Evolutionary conservation across 2,797 vertebrate species (phyloP).

Genomic region (Myioborus miniatus): DNA sequence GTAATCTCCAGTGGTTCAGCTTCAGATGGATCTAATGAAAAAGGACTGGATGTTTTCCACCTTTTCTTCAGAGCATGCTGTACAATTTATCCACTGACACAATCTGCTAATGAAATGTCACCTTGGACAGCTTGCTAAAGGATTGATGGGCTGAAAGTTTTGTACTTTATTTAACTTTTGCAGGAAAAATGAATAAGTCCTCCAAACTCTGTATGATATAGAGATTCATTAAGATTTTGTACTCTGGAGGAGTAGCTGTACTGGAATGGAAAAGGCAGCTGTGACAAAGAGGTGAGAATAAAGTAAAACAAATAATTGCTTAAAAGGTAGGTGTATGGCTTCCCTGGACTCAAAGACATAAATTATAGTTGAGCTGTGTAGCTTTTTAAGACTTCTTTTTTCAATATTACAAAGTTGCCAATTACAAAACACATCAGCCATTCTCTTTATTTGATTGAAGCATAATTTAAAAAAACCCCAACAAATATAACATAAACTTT

Average conservation of each 20-base stretch:
- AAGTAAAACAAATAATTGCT: conserved; percentile 47
- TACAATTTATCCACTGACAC: conserved; percentile 92
- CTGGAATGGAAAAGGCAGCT: background rate
- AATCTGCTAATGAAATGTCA: conserved; percentile 95
- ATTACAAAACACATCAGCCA: background rate
- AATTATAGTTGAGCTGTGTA: background rate
- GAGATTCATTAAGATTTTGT: conserved; percentile 69
- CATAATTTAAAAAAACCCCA: fast-evolving
- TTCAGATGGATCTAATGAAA: conserved; percentile 86
- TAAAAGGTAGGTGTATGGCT: background rate
- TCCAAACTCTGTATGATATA: conserved; percentile 76
- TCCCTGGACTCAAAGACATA: background rate
- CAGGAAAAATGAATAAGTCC: conserved; percentile 79
- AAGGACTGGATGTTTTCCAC: conserved; percentile 83
- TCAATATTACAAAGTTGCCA: background rate
- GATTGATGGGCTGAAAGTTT: conserved; percentile 89
- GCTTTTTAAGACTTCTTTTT: background rate
- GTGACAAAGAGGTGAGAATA: conserved; percentile 22
- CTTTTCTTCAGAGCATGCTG: conserved; percentile 79
- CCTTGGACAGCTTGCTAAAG: conserved; percentile 85
- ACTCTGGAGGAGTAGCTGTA: conserved; percentile 17
- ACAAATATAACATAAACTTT: background rate
- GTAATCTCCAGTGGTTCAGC: conserved; percentile 81
- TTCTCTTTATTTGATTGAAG: background rate
- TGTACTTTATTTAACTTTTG: conserved; percentile 87